Evolutionary conservation across 2,888 invertebrate genomes (phyloP).

Genomic region (Parnassius orleans): DNA sequence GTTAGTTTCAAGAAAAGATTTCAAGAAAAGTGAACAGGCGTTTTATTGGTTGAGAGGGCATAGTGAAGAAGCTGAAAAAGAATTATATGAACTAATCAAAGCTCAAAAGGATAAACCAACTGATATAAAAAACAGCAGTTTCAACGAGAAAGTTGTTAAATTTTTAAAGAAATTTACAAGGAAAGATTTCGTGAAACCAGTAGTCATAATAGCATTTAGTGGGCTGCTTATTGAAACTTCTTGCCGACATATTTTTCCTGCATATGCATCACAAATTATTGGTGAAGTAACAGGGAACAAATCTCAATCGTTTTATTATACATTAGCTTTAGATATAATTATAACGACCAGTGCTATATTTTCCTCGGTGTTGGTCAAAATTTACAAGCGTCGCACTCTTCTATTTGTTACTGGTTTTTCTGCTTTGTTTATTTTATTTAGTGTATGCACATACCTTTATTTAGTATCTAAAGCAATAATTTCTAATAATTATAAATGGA

Average conservation of each 20-base stretch:
- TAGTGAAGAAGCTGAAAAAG: conserved; percentile 33
- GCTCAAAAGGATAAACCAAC: conserved; percentile 42
- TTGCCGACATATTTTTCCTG: conserved; percentile 55
- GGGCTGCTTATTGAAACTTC: conserved; percentile 47
- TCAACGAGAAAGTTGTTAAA: conserved; percentile 25
- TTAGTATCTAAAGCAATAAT: conserved; percentile 39
- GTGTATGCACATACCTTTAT: conserved; percentile 46
- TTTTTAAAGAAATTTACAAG: conserved; percentile 48
- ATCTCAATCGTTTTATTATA: conserved; percentile 48
- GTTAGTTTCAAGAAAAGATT: conserved; percentile 75
- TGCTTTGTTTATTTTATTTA: conserved; percentile 41
- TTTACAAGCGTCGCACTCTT: conserved; percentile 49
- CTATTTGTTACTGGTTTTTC: conserved; percentile 51
- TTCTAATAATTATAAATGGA: conserved; percentile 40
- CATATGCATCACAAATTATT: conserved; percentile 57
- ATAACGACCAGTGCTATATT: conserved; percentile 47
- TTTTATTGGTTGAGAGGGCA: conserved; percentile 76
- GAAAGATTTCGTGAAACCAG: conserved; percentile 54
- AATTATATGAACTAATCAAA: conserved; percentile 46
- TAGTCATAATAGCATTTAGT: conserved; percentile 43
- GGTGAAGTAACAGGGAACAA: conserved; percentile 46
- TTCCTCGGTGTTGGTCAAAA: conserved; percentile 50
- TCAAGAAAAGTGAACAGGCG: conserved; percentile 67
- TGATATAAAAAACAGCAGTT: conserved; percentile 25
- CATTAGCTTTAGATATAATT: conserved; percentile 49